Evolutionary conservation across 2,888 invertebrate genomes (phyloP).

Genomic region (Drosophila buzzatii): DNA sequence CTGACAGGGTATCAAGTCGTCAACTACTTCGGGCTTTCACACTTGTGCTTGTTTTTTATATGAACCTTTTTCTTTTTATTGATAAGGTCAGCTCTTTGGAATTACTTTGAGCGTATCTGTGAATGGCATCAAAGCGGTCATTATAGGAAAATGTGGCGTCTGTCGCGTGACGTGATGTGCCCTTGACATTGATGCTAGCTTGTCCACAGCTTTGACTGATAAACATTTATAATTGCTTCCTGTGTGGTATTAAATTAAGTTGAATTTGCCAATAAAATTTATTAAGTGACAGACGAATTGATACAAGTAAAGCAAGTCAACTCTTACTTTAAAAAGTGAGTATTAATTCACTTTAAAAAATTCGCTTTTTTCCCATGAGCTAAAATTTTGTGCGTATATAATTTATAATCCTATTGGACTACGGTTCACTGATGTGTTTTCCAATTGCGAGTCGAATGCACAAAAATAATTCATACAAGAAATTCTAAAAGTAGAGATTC

Average conservation of each 20-base stretch:
- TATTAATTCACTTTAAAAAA: no score
- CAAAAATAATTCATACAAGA: slow-evolving; percentile 26
- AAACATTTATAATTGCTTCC: slow-evolving; percentile 63
- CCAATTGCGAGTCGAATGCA: slow-evolving; percentile 23
- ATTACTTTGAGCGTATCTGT: slow-evolving; percentile 17
- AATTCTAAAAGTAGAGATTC: background rate
- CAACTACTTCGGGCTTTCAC: no score
- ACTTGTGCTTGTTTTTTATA: slow-evolving; percentile 1
- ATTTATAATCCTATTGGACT: slow-evolving; percentile 31
- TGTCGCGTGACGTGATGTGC: slow-evolving; percentile 35
- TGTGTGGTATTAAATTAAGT: slow-evolving; percentile 36
- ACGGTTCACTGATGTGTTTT: slow-evolving; percentile 25
- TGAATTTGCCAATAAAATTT: slow-evolving; percentile 6
- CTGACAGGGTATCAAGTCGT: background rate
- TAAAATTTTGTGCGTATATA: slow-evolving; percentile 26
- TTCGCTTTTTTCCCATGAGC: no score
- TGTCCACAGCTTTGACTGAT: slow-evolving; percentile 8
- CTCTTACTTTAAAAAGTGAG: no score
- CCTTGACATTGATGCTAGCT: slow-evolving; percentile 54
- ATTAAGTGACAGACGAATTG: background rate
- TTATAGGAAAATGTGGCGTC: slow-evolving; percentile 45
- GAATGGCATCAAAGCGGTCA: slow-evolving; percentile 39
- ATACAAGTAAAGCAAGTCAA: background rate
- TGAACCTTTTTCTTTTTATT: slow-evolving; percentile 12
- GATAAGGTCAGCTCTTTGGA: slow-evolving; percentile 40